Base-by-base conservation (phyloP, 2,888 invertebrate species). In the Drosophila melanosoma region DNA sequence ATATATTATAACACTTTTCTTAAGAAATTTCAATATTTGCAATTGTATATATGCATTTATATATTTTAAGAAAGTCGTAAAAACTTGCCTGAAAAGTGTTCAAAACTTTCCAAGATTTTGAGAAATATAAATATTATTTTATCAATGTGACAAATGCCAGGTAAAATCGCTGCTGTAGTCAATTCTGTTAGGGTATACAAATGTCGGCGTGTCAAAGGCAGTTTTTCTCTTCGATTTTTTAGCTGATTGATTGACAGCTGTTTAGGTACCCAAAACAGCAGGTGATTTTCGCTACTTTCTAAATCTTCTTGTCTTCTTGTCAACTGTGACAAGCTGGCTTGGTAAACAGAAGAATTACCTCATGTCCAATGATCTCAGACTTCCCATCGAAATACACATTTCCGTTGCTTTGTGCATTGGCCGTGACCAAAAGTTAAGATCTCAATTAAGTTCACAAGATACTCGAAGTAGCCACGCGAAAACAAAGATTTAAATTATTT, bases 341-440 rank as follows among this genome's bases (percentile, higher is more conserved):
- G 45, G 42, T 10, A n/a, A 2, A 40, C 35, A 3, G 10, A n/a
- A 23, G 38, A 36, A 61, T 75, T 51, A 57, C 54, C 52, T 68
- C 59, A 68, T 59, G 51, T n/a, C 17, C 38, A n/a, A 77, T 88
- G 86, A 86, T 82, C 83, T 87, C 88, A 83, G 79, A 65, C 53
- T 26, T 36, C 11, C 58, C 32, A 76, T 61, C 57, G 17, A 32
- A 51, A 67, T 60, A 38, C 32, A 38, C 32, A 33, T 61, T 83
- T 85, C 66, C 54, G 52, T 36, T 23, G 56, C 69, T 54, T 32
- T 69, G 79, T 63, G 54, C 81, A 58, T 17, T 53, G 36, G 64
- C 74, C 84, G 60, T 87, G 87, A 87, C 74, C 65, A 38, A 68
- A 64, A 26, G 2, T 48, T 29, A n/a, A 8, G n/a, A 23, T 51